phyloP scores from a whole-genome alignment of 2,797 vertebrate species.

The Enteromius paludinosus region DNA sequence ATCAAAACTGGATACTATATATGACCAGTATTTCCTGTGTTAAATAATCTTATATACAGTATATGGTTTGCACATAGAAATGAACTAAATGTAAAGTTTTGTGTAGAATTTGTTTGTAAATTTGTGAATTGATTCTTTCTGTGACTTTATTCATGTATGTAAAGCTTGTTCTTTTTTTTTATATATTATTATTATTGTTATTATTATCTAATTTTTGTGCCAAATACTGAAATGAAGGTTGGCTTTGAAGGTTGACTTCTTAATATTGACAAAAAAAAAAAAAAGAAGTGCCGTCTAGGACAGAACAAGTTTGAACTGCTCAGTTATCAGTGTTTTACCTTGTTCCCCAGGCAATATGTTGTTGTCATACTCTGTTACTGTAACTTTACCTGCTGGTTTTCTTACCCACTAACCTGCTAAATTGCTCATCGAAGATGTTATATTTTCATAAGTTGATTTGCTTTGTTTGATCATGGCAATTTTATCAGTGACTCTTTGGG shows the following conservation, averaged over 20 bases:
- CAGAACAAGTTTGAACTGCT: conserved; percentile 64
- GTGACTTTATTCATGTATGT: conserved; percentile 62
- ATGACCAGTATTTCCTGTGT: conserved; percentile 35
- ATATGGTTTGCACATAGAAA: conserved; percentile 66
- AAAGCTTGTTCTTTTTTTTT: conserved; percentile 52
- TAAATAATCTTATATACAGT: conserved; percentile 45
- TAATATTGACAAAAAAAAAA: conserved; percentile 54
- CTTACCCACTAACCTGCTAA: conserved; percentile 61
- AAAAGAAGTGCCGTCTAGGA: conserved; percentile 72
- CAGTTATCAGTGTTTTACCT: conserved; percentile 60
- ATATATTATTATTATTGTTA: conserved; percentile 65
- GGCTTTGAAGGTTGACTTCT: conserved; percentile 44
- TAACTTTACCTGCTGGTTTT: conserved; percentile 49
- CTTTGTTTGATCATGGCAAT: conserved; percentile 69
- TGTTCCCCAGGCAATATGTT: conserved; percentile 54
- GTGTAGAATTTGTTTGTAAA: conserved; percentile 66
- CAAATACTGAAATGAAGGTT: conserved; percentile 69
- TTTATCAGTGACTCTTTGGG: conserved; percentile 69
- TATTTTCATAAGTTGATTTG: conserved; percentile 78
- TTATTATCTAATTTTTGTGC: conserved; percentile 70
- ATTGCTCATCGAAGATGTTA: conserved; percentile 68
- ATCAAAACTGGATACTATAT: conserved; percentile 10
- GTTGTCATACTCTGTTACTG: conserved; percentile 57
- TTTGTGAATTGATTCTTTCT: conserved; percentile 70
- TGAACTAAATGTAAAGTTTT: conserved; percentile 60